Evolutionary conservation across 2,113 vertebrate species (phyloP), one percentile per base, ranked within the genome.

Genomic region (Litocranius walleri): DNA sequence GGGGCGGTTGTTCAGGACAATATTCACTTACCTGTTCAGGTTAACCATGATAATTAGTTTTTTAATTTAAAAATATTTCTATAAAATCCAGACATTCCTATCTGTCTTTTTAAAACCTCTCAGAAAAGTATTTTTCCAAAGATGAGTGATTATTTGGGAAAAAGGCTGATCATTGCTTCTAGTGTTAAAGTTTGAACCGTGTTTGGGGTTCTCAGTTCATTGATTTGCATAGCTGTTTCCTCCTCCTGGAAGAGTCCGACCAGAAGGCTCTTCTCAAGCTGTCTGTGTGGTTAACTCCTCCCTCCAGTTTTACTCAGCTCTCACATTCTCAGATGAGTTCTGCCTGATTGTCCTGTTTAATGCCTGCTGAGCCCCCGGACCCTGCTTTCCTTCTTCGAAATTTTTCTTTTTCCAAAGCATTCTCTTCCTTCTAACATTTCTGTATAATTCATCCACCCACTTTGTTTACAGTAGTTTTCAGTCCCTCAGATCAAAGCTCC

Each of bases 161-260:
- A 48, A 95, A 90, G 27, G 3, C 54, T 92, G 48, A 45, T 74
- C 21, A 7, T 94, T 96, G 83, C n/a, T 88, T 74, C 67, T 12
- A 61, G 21, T 54, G 7, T 93, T 94, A 71, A 86, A 57, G 50
- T 19, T 90, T 96, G 71, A 93, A 84, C 45, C 6, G 1, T 33
- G 17, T 64, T 87, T 40, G 4, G 87, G 12, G 95, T 95, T 95
- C 29, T 87, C 13, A 94, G 1, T 82, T 88, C 36, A 48, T 83
- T 93, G 43, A 92, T 96, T 97, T 93, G 71, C 45, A 40, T 80
- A 74, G 80, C 52, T 89, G 13, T 94, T 91, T 91, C 23, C 43
- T 95, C 54, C 78, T 93, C 30, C 78, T 61, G 52, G 81, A 94
- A 45, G 40, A 30, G 29, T 88, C 29, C 6, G 15, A n/a, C n/a